phyloP scores from a whole-genome alignment of 2,113 vertebrate species.

The Brachyhypopomus gauderio region DNA sequence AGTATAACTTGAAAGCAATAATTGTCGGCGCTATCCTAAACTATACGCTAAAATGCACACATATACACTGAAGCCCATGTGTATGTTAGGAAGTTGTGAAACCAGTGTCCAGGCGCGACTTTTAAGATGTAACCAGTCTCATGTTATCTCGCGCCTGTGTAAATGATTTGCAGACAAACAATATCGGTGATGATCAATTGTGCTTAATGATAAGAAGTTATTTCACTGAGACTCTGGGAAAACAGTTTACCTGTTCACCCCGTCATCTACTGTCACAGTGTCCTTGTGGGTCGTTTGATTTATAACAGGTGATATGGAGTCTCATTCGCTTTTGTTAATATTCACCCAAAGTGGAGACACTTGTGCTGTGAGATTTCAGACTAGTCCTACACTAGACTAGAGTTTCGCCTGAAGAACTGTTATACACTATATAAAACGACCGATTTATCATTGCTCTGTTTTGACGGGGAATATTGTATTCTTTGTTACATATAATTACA shows the following conservation, averaged over 20 bases:
- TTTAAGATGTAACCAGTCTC: not conserved
- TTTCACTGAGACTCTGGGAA: slow-evolving; percentile 20
- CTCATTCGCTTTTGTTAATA: slow-evolving; percentile 84
- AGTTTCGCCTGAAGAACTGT: too few species aligned
- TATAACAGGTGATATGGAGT: slow-evolving; percentile 73
- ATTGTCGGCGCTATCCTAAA: too few species aligned
- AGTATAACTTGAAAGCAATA: too few species aligned
- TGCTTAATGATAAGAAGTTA: slow-evolving; percentile 15
- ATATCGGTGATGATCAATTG: slow-evolving; percentile 20
- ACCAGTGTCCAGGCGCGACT: too few species aligned
- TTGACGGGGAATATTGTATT: too few species aligned
- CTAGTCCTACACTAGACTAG: slow-evolving; percentile 13
- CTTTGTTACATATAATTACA: too few species aligned
- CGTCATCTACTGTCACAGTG: slow-evolving; percentile 69
- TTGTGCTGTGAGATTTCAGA: slow-evolving; percentile 21
- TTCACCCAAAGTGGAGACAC: slow-evolving; percentile 78
- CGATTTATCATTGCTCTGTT: too few species aligned
- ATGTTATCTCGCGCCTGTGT: not conserved
- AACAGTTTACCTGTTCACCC: too few species aligned
- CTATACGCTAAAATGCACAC: too few species aligned
- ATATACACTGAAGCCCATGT: too few species aligned
- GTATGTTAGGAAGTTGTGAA: too few species aligned
- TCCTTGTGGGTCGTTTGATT: slow-evolving; percentile 86
- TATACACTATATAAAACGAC: too few species aligned
- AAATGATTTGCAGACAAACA: slow-evolving; percentile 48